Base-by-base conservation (phyloP, 2,888 invertebrate genomes). In the Erynnis tages region DNA sequence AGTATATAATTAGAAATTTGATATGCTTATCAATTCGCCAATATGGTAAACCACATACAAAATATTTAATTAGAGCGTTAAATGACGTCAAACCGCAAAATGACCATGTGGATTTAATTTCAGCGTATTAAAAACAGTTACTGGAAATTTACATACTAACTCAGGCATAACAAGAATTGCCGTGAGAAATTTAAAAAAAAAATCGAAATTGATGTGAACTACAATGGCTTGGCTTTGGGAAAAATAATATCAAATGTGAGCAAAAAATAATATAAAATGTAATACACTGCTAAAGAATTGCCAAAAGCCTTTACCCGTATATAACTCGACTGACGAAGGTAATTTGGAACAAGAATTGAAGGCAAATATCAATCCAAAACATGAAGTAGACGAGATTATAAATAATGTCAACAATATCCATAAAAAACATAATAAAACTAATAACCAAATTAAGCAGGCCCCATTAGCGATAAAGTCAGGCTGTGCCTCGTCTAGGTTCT, bases 61-160 rank as follows among this genome's bases (percentile, higher is more conserved):
- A 37, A 46, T 46, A 21, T 46, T 46, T 46, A 46, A 46, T 46
- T 46, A 46, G 45, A 46, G 23, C 45, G 45, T 23, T 17, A 8
- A 11, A 25, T 46, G 34, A 46, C 34, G 45, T 35, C 45, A 45
- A 23, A 32, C 44, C 44, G 10, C 44, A 17, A n/a, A 34, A 7
- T 34, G 44, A 21, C 44, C 44, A 34, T 23, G 10, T 34, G 23
- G 21, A 8, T 32, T 23, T 21, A 5, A 45, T 23, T 21, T 6
- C 11, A 32, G 23, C 21, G 13, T 29, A 8, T 11, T 5, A 4
- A 21, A 21, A 3, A 21, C 3, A 4, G 21, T 21, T 21, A 21
- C 5, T 21, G 5, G 21, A 21, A 21, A 21, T 4, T 21, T n/a
- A n/a, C n/a, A n/a, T n/a, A n/a, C n/a, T n/a, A n/a, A n/a, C n/a